Percentiles rank a stretch among this genome's conserved stretches.
phyloP scores from a whole-genome alignment of 2,797 vertebrate genomes.

The Spheniscus humboldti region DNA sequence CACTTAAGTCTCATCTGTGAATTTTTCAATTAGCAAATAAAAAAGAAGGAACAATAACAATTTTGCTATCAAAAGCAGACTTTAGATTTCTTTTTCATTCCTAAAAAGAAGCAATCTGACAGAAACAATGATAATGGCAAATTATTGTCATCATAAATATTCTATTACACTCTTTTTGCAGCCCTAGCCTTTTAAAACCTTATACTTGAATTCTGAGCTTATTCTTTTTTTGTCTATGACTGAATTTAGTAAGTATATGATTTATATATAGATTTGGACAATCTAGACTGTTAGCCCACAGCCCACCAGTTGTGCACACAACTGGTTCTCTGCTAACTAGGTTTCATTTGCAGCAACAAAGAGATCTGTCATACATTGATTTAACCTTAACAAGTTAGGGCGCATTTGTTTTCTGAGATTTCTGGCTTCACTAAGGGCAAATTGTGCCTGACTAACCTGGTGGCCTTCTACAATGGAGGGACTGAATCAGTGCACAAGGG shows the following conservation, averaged over 20 bases:
- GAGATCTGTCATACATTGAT: neutral
- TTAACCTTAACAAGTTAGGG: neutral
- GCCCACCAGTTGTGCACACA: neutral
- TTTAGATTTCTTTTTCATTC: neutral
- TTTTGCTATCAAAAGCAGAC: neutral
- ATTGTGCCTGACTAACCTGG: neutral
- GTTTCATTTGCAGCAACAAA: neutral
- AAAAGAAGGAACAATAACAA: neutral
- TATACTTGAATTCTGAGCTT: neutral
- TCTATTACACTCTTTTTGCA: neutral
- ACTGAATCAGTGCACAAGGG: neutral
- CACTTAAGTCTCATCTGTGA: neutral
- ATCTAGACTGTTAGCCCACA: neutral
- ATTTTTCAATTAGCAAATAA: neutral
- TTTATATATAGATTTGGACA: neutral
- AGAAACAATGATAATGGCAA: neutral
- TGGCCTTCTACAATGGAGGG: neutral
- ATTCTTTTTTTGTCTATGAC: neutral
- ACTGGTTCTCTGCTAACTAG: neutral
- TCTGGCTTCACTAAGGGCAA: neutral
- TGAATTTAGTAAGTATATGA: neutral
- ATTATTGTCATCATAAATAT: neutral
- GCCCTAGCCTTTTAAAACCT: neutral
- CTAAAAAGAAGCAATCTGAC: neutral
- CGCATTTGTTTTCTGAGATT: neutral